Percentiles rank a stretch among this genome's conserved stretches.
phyloP scores from a whole-genome alignment of 2,888 invertebrate species.

The Aethes cnicana region DNA sequence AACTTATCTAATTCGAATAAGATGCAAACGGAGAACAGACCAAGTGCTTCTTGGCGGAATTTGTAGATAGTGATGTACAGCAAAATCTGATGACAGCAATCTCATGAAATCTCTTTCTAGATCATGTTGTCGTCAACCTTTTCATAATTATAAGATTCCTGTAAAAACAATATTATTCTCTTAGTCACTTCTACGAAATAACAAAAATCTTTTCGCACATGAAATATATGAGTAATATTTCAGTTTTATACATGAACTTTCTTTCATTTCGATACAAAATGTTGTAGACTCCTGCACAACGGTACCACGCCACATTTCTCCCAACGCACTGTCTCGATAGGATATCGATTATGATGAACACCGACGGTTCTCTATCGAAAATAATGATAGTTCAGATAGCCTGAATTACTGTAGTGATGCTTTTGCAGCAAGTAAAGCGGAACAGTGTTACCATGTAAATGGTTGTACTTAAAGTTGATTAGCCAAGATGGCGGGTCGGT shows the following conservation, averaged over 20 bases:
- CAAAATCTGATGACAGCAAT: constrained; percentile 61
- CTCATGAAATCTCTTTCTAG: constrained; percentile 36
- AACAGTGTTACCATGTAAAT: constrained; percentile 8
- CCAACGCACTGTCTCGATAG: constrained; percentile 56
- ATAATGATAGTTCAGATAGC: constrained; percentile 35
- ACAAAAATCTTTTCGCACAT: too few relatives aligned
- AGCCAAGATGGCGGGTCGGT: too few relatives aligned
- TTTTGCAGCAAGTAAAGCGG: constrained; percentile 8
- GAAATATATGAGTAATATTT: too few relatives aligned
- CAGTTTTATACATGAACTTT: background rate
- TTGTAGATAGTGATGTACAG: constrained; percentile 47
- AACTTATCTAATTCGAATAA: too few relatives aligned
- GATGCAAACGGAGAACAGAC: constrained; percentile 23
- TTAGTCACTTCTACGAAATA: too few relatives aligned
- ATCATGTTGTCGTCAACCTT: constrained; percentile 46
- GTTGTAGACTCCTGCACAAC: constrained; percentile 51
- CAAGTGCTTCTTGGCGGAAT: constrained; percentile 33
- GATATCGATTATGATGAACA: constrained; percentile 53
- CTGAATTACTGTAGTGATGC: constrained; percentile 20
- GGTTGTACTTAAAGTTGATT: background rate
- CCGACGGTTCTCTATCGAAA: constrained; percentile 50
- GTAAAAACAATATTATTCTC: too few relatives aligned
- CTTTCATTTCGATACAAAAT: constrained; percentile 30
- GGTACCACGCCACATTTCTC: constrained; percentile 44
- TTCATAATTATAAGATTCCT: too few relatives aligned